These are phyloP conservation scores for Pelecanus crispus DNA, from an alignment of 2,113 vertebrate genomes.

Conservation along the genomic window DNA sequence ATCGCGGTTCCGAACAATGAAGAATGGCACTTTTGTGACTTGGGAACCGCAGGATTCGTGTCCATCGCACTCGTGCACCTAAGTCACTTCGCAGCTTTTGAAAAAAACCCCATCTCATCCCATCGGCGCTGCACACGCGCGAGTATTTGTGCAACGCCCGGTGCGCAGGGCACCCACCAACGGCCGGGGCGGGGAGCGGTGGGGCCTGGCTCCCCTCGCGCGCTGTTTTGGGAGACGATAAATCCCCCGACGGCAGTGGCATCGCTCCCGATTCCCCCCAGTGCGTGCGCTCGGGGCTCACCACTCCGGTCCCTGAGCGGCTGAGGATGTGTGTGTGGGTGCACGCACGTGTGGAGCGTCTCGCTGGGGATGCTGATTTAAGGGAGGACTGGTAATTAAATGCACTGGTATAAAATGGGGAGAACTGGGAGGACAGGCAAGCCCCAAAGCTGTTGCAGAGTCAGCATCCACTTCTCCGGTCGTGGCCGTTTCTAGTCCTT, in stretches of 20 bases:
- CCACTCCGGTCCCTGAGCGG: accelerated
- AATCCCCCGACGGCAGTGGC: not conserved
- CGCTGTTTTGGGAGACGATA: not conserved
- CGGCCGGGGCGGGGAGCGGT: accelerated
- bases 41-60: not conserved
- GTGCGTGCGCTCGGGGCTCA: accelerated
- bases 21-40: not conserved
- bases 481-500: accelerated
- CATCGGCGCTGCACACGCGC: accelerated
- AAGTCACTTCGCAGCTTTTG: not conserved
- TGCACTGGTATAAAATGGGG: not conserved
- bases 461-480: accelerated
- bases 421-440: not conserved
- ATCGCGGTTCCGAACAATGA: not conserved
- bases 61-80: conserved; percentile 12
- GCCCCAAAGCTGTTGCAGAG: not conserved
- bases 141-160: accelerated
- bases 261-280: not conserved
- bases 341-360: accelerated
- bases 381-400: not conserved
- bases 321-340: accelerated
- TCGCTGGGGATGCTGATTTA: not conserved
- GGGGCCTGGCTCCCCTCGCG: accelerated
- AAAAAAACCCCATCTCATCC: not conserved
- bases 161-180: accelerated